Evolutionary conservation across 2,888 invertebrate genomes (phyloP), one percentile per base, ranked within the genome.

Genomic region (Acanthopleura granulata): DNA sequence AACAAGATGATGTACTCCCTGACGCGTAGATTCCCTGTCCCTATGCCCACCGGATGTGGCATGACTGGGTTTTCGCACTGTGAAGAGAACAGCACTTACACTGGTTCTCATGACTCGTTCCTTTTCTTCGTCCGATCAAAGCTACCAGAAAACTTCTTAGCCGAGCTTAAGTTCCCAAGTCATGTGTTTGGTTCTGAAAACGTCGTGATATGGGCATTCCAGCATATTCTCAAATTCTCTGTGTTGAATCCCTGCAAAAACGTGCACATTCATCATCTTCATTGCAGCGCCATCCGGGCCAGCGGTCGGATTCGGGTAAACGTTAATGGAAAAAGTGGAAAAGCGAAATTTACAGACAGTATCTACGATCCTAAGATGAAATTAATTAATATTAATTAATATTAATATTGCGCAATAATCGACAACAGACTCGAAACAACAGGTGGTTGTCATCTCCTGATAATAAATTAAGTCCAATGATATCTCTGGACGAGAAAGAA

Each of bases 191-290:
- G 66, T 6, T 22, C 25, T 16, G 66, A 66, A 66, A 66, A 66
- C 29, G 29, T 27, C 12, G 16, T 66, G 22, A 66, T 66, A 6
- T 66, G 66, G 66, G 66, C 66, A 12, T 66, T 66, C 29, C 1
- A 27, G 16, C 22, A 66, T 27, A 27, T 66, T n/a, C 29, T 66
- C 6, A 22, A 66, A 3, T 66, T 27, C 29, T 22, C 66, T 16
- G 66, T 66, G 16, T 27, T 22, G 29, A 66, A 66, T 27, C 66
- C 66, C 25, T 66, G 66, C 29, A 66, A 66, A 27, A 66, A 27
- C 1, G 16, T 66, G 29, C 16, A 16, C 25, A 27, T 66, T 22
- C 29, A 66, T 27, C 66, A 66, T 25, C 18, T 22, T 14, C 66
- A 66, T 14, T 66, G 66, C 66, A 57, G 6, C 12, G 22, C 18